Evolutionary conservation across 2,113 vertebrate species (phyloP).

Genomic region (Oryzias javanicus): DNA sequence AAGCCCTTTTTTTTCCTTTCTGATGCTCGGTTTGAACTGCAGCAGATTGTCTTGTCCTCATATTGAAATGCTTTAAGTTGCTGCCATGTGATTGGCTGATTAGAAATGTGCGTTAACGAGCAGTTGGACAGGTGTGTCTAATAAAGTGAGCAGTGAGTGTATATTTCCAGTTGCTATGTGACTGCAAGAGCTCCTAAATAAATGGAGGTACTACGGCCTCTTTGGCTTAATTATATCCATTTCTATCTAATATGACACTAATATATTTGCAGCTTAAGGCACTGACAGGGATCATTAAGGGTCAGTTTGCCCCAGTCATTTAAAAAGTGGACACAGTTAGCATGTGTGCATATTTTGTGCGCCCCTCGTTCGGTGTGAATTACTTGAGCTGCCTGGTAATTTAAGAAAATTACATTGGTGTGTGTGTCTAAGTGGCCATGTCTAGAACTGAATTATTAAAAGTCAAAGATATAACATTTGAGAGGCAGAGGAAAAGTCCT

Average conservation of each 20-base stretch:
- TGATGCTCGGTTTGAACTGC: no score
- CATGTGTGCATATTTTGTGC: not conserved
- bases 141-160: no score
- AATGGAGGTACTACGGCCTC: slow-evolving; percentile 23
- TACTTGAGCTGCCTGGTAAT: not conserved
- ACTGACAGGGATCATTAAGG: slow-evolving; percentile 32
- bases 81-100: no score
- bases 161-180: slow-evolving; percentile 11
- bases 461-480: slow-evolving; percentile 1
- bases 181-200: slow-evolving; percentile 29
- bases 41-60: no score
- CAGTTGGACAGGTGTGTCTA: no score
- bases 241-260: slow-evolving; percentile 55
- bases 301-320: slow-evolving; percentile 11
- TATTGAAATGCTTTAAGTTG: no score
- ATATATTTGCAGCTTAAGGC: slow-evolving; percentile 49
- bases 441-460: slow-evolving; percentile 21
- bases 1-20: no score
- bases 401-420: slow-evolving; percentile 5
- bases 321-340: not conserved
- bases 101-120: no score
- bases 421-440: not conserved
- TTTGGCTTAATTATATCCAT: slow-evolving; percentile 28
- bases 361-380: no score
- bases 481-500: slow-evolving; percentile 18